Conservation (phyloP, 2,888 invertebrate genomes). For the Campopleginae sp. region DNA sequence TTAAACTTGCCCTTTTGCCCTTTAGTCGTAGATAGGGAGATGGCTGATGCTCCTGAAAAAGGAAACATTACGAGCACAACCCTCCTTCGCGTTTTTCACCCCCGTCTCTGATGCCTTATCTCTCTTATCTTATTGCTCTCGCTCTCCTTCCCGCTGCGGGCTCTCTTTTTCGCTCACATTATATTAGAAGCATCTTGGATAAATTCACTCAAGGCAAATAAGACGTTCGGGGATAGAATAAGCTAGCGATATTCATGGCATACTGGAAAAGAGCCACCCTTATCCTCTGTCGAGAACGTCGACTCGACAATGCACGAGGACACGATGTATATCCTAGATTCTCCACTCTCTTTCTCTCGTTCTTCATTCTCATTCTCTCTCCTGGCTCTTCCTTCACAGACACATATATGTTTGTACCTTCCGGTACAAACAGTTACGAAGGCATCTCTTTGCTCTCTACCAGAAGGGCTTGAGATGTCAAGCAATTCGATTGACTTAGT, state of each 20-base stretch:
- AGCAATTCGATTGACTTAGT: background rate
- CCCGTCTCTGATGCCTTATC: background rate
- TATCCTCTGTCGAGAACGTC: constrained; percentile 66
- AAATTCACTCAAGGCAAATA: constrained; percentile 75
- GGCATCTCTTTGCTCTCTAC: background rate
- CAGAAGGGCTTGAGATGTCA: background rate
- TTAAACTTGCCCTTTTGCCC: background rate
- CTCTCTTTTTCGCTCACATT: constrained; percentile 2
- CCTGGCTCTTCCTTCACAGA: background rate
- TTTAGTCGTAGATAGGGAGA: background rate
- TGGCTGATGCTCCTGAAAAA: background rate
- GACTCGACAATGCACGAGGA: constrained; percentile 67
- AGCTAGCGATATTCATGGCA: constrained; percentile 69
- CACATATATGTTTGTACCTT: background rate
- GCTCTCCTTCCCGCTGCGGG: background rate
- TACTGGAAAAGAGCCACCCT: constrained; percentile 58
- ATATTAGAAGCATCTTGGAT: constrained; percentile 66
- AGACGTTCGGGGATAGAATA: constrained; percentile 69
- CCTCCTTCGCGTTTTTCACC: background rate
- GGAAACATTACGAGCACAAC: background rate
- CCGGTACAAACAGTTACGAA: background rate
- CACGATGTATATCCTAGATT: constrained; percentile 42
- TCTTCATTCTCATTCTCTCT: background rate
- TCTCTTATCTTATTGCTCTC: background rate
- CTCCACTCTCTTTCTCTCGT: constrained; percentile 17